These are phyloP conservation scores for Bryconaethiops microstoma DNA, from an alignment of 2,797 vertebrate genomes.

Conservation along the genomic window DNA sequence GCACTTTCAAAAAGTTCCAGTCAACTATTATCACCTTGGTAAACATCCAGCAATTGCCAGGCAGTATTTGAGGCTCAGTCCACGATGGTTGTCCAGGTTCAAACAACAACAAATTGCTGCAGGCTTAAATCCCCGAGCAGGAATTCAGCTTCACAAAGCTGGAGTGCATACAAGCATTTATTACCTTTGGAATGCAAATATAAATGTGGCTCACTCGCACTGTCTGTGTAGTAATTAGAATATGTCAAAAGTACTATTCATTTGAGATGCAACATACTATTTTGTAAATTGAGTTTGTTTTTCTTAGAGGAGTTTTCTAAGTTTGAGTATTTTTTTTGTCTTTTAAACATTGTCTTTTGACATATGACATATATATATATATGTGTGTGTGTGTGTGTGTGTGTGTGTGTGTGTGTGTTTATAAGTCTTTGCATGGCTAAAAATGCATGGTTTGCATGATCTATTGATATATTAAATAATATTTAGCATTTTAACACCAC, in stretches of 20 bases:
- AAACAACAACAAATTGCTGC: not conserved
- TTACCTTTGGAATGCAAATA: not conserved
- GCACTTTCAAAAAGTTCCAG: constrained; percentile 30
- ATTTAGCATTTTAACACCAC: too few relatives aligned
- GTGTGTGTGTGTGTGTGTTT: too few relatives aligned
- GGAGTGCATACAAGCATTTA: not conserved
- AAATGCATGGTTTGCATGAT: too few relatives aligned
- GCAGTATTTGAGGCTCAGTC: not conserved
- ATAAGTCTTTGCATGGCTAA: too few relatives aligned
- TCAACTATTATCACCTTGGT: constrained; percentile 7
- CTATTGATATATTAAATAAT: too few relatives aligned
- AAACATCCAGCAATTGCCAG: constrained; percentile 9
- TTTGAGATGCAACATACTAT: not conserved
- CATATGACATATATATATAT: too few relatives aligned
- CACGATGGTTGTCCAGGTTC: not conserved
- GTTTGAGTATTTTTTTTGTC: too few relatives aligned
- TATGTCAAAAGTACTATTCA: not conserved
- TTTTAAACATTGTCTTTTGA: too few relatives aligned
- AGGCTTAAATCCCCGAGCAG: not conserved
- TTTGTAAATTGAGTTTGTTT: not conserved
- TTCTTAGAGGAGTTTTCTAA: too few relatives aligned
- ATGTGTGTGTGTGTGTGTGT: too few relatives aligned
- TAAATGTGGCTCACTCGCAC: not conserved
- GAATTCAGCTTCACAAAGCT: not conserved
- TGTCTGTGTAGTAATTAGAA: not conserved